These are phyloP conservation scores for Phataginus tricuspis DNA, from an alignment of 2,797 vertebrate species.

Conservation along the genomic window DNA sequence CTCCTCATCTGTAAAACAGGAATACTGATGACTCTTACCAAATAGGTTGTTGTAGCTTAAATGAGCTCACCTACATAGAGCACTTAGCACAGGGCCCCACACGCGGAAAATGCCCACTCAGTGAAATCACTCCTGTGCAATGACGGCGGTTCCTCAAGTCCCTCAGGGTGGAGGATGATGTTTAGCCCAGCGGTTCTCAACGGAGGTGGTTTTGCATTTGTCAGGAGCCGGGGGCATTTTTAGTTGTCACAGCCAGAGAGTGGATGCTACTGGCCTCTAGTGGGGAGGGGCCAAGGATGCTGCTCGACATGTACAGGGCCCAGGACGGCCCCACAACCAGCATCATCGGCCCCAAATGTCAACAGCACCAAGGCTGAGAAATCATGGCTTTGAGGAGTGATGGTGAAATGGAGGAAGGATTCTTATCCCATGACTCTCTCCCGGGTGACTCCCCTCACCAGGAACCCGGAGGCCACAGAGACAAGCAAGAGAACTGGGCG, in stretches of 20 bases:
- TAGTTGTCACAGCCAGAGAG: fast-evolving
- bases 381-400: not conserved
- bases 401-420: fast-evolving
- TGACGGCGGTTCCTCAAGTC: fast-evolving
- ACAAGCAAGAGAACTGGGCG: fast-evolving
- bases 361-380: fast-evolving
- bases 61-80: fast-evolving
- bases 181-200: not conserved
- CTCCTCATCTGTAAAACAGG: not conserved
- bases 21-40: fast-evolving
- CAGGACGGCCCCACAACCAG: not conserved
- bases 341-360: fast-evolving
- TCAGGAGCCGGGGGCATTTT: not conserved
- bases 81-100: fast-evolving
- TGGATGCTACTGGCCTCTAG: fast-evolving
- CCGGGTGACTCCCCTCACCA: fast-evolving
- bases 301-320: fast-evolving
- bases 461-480: not conserved
- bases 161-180: not conserved
- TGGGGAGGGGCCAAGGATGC: not conserved
- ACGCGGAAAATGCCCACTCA: fast-evolving
- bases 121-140: fast-evolving
- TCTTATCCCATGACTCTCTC: too few species aligned
- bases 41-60: too few species aligned
- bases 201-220: fast-evolving